phyloP scores from a whole-genome alignment of 2,888 invertebrate genomes.

The Tachina fera region DNA sequence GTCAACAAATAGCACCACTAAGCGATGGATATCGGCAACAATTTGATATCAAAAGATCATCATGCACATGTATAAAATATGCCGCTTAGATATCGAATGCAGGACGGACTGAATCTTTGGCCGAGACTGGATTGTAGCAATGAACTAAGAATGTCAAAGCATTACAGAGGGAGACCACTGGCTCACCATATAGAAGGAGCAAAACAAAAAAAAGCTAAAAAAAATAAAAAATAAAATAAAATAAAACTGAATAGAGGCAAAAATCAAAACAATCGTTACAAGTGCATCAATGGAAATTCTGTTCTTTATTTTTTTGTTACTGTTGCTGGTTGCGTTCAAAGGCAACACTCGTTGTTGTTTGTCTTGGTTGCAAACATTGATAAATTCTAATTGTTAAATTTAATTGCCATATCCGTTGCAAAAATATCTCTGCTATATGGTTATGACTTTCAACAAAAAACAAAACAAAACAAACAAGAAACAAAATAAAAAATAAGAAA shows the following conservation, averaged over 20 bases:
- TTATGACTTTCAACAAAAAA: slow-evolving; percentile 57
- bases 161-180: slow-evolving; percentile 27
- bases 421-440: slow-evolving; percentile 64
- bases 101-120: neutral
- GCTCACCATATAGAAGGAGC: slow-evolving; percentile 54
- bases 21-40: slow-evolving; percentile 70
- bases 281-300: slow-evolving; percentile 57
- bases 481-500: no score
- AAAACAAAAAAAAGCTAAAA: slow-evolving; percentile 28
- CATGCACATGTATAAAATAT: slow-evolving; percentile 58
- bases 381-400: slow-evolving; percentile 82
- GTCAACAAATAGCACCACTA: slow-evolving; percentile 70
- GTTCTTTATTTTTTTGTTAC: neutral
- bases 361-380: slow-evolving; percentile 75
- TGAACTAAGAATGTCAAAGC: slow-evolving; percentile 43
- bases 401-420: slow-evolving; percentile 80
- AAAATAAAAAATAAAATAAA: slow-evolving; percentile 11
- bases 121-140: neutral
- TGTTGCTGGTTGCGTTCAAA: slow-evolving; percentile 28
- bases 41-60: slow-evolving; percentile 71
- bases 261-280: slow-evolving; percentile 61
- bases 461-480: slow-evolving; percentile 1
- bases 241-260: neutral
- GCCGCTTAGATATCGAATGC: slow-evolving; percentile 57
- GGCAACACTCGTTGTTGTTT: slow-evolving; percentile 44